A percentile compares a stretch with the other conserved stretches of the same genome.
These are phyloP conservation scores for Nothocercus julius DNA, from an alignment of 2,113 vertebrate species.

Conservation along the genomic window DNA sequence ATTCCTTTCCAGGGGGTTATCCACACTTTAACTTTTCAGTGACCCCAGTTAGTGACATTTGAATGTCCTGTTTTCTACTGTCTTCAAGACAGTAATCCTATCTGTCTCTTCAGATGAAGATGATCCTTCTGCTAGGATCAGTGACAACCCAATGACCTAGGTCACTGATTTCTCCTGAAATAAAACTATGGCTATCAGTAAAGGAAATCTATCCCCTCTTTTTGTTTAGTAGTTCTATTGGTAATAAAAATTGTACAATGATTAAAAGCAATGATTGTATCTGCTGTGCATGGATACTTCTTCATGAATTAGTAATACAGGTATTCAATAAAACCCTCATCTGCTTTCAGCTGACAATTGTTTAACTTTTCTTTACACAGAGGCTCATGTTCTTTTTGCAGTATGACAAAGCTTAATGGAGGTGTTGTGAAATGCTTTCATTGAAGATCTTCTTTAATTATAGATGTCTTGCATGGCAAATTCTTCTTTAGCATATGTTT, in stretches of 20 bases:
- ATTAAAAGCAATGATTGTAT: slow-evolving; percentile 58
- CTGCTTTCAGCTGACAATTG: slow-evolving; percentile 63
- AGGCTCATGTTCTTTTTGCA: slow-evolving; percentile 55
- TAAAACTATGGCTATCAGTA: neutral
- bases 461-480: slow-evolving; percentile 12
- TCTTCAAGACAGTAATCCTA: slow-evolving; percentile 34
- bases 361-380: slow-evolving; percentile 66
- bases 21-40: neutral
- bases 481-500: slow-evolving; percentile 63
- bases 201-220: slow-evolving; percentile 28
- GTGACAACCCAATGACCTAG: neutral
- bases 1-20: neutral
- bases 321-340: slow-evolving; percentile 63
- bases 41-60: neutral
- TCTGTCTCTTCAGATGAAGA: neutral
- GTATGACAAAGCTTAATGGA: slow-evolving; percentile 51
- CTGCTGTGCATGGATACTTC: slow-evolving; percentile 39
- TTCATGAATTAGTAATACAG: slow-evolving; percentile 69
- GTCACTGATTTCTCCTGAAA: slow-evolving; percentile 34
- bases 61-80: neutral
- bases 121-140: neutral
- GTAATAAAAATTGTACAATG: slow-evolving; percentile 47
- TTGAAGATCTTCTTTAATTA: slow-evolving; percentile 68
- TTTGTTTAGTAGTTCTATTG: slow-evolving; percentile 8
- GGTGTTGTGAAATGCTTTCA: slow-evolving; percentile 55